A percentile compares a stretch with the other conserved stretches of the same genome.
These are phyloP conservation scores for Gasterosteus nipponicus DNA, from an alignment of 2,113 vertebrate species.

Conservation along the genomic window DNA sequence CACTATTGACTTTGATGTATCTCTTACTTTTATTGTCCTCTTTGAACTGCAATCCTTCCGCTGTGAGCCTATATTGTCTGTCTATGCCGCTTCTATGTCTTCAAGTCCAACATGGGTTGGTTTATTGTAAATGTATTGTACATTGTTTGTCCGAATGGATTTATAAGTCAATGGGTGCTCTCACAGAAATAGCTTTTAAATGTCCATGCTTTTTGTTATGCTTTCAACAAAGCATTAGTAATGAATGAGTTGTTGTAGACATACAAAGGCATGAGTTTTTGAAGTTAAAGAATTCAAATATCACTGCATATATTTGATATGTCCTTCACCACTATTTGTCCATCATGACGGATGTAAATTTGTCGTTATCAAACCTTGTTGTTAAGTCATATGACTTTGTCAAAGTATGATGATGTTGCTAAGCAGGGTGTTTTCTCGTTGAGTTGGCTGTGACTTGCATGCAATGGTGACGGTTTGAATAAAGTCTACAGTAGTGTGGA, in stretches of 20 bases:
- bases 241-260: neutral
- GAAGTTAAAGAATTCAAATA: neutral
- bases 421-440: constrained; percentile 21
- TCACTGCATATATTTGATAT: constrained; percentile 1
- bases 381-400: constrained; percentile 14
- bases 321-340: neutral
- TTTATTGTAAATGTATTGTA: neutral
- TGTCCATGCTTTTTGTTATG: neutral
- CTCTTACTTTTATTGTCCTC: constrained; percentile 9
- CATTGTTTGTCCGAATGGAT: constrained; percentile 27
- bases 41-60: constrained; percentile 9
- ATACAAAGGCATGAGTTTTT: neutral
- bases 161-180: neutral
- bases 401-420: neutral
- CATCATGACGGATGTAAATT: neutral
- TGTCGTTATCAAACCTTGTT: neutral
- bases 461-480: constrained; percentile 27
- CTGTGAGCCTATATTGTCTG: constrained; percentile 9
- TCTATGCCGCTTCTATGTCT: constrained; percentile 32
- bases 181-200: constrained; percentile 5
- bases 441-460: constrained; percentile 25
- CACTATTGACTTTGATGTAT: neutral
- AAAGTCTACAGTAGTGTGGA: constrained; percentile 38
- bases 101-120: neutral
- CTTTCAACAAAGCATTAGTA: neutral